Base-by-base conservation (phyloP, 2,797 vertebrate species). In the Enteromius radiatus region DNA sequence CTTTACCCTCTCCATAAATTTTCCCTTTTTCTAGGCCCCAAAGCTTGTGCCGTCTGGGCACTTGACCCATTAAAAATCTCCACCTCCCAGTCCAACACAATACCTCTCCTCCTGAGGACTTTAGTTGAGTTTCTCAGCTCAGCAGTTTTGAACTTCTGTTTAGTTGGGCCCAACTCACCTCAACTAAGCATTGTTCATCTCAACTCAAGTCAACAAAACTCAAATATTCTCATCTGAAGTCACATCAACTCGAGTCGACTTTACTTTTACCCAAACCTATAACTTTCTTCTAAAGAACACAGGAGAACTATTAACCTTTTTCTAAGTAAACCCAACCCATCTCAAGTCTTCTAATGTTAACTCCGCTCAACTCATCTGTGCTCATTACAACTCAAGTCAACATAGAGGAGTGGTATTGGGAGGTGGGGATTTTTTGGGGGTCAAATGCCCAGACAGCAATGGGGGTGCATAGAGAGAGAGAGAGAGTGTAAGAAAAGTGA, bases 371-470 rank as follows among this genome's bases (percentile, higher is more conserved):
- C 70, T 52, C 43, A 23, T 23, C n/a, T 56, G 3, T n/a, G 36
- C 11, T 36, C 36, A 36, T 67, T 23, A 36, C 65, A 68, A 11
- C n/a, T 69, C 67, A 47, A 45, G 43, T 28, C 80, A 67, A 75
- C 63, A 73, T 56, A 28, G 54, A 70, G 70, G 73, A 68, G 75
- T 38, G 43, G 75, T 71, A 78, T 84, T 73, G 71, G 81, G 87
- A 78, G 49, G 76, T 85, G 87, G 90, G 88, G 89, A 84, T 86
- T 92, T 87, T 90, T 85, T 64, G 56, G 85, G 85, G 86, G 84
- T 78, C 87, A 85, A 63, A 79, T 78, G 33, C 64, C 59, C 77
- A 84, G 73, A 80, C 17, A 12, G 14, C 31, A 19, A n/a, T 59
- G 76, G 33, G 73, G 64, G 23, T 81, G 63, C 54, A 83, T 73